phyloP scores from a whole-genome alignment of 2,797 vertebrate genomes.

The Neosalanx taihuensis region DNA sequence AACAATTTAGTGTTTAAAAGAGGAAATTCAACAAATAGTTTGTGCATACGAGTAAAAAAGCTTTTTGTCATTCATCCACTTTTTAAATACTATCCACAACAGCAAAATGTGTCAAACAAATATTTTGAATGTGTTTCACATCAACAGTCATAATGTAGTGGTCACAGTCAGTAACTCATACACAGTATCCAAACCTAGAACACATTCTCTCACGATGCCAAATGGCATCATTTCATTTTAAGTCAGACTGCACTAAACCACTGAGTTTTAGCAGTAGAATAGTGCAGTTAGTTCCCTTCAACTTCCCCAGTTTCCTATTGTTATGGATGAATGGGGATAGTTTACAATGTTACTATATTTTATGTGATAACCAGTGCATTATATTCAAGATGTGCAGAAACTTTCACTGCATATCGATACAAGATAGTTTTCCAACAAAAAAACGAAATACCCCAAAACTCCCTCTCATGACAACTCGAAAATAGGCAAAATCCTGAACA shows the following conservation, averaged over 20 bases:
- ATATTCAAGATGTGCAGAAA: background rate
- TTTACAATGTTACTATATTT: background rate
- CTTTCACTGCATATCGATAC: background rate
- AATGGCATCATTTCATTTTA: background rate
- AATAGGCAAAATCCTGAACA: background rate
- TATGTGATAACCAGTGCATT: constrained; percentile 3
- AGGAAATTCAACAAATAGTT: constrained; percentile 1
- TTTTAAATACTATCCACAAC: constrained; percentile 6
- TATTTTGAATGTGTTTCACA: constrained; percentile 4
- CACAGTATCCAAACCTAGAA: background rate
- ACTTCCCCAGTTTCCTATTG: too few species aligned
- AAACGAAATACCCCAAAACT: background rate
- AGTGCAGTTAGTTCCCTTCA: background rate
- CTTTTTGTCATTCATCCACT: constrained; percentile 1
- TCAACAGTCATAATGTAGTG: background rate
- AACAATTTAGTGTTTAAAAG: constrained; percentile 2
- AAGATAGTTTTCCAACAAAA: background rate
- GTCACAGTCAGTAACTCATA: constrained; percentile 3
- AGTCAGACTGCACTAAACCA: background rate
- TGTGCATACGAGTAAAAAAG: constrained; percentile 10
- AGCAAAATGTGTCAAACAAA: constrained; percentile 12
- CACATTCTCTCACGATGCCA: background rate
- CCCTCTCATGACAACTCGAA: background rate
- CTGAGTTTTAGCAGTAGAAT: background rate
- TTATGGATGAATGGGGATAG: background rate